Evolutionary conservation across 2,888 invertebrate genomes (phyloP), one percentile per base, ranked within the genome.

Genomic region (Chamaedrilus cognettii): DNA sequence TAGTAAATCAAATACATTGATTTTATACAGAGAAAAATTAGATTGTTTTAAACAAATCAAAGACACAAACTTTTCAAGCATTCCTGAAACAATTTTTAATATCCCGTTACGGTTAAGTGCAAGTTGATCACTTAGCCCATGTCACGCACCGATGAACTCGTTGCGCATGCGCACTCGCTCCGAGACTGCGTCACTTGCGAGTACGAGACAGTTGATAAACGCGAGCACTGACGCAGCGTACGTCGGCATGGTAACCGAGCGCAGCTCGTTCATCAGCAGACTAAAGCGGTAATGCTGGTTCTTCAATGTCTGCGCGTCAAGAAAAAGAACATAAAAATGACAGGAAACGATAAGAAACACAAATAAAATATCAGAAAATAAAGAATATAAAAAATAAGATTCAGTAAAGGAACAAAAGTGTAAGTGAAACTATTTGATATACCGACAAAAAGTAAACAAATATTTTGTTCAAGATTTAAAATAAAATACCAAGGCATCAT

Each of bases 201-300:
- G 93, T 84, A 97, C 92, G 82, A 96, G 90, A 83, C 96, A 96
- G 87, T 97, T 97, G 85, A 96, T 89, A 86, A 97, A 96, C 66
- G 94, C 94, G 80, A 96, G 87, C 76, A 97, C 86, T 4, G 94
- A 92, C 15, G 93, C 93, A 87, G 92, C 92, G 87, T 96, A 96
- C 84, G 94, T 94, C 64, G 91, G 88, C 70, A 90, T 88, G 63
- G 89, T 86, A 42, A 94, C 90, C 76, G 89, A 88, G 82, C 90
- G 90, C 80, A 97, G 87, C 86, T 97, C 96, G 75, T 91, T 90
- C 68, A 96, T 91, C 74, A 96, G 90, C 77, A 95, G 88, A 82
- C 89, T 90, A 80, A 96, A 90, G 70, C 96, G 90, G 86, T 96
- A 96, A 70, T 95, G 88, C 42, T 67, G 59, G 31, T 55, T 30